These are phyloP conservation scores for Apotomis turbidana DNA, from an alignment of 2,888 invertebrate species.

Conservation along the genomic window DNA sequence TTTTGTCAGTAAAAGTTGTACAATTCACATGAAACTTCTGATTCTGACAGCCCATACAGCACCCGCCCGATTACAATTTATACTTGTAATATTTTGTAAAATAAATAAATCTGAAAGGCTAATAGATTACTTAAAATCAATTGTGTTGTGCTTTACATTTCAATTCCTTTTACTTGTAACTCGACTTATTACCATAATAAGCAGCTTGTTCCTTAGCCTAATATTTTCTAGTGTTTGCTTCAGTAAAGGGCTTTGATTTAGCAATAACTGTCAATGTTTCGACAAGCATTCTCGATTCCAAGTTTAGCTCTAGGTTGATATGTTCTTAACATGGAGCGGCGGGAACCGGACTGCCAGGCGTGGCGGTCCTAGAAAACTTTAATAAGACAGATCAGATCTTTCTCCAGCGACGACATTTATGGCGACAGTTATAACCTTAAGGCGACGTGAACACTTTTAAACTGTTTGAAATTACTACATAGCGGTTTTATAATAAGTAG, in stretches of 20 bases:
- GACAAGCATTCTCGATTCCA: conserved; percentile 15
- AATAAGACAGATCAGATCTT: conserved; percentile 35
- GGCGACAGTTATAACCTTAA: background rate
- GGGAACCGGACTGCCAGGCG: conserved; percentile 30
- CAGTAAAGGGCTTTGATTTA: conserved; percentile 3
- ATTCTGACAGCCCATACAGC: too few relatives aligned
- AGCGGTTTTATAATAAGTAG: too few relatives aligned
- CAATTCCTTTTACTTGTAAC: too few relatives aligned
- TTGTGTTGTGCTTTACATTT: too few relatives aligned
- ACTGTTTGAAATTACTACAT: background rate
- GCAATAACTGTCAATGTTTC: conserved; percentile 18
- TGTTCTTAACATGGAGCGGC: conserved; percentile 29
- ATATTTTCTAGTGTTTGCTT: background rate
- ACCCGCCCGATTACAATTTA: too few relatives aligned
- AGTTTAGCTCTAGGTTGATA: conserved; percentile 31
- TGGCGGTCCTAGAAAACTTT: conserved; percentile 37
- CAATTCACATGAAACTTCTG: too few relatives aligned
- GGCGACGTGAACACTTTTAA: background rate
- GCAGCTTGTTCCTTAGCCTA: background rate
- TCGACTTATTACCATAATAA: too few relatives aligned
- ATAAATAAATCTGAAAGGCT: too few relatives aligned
- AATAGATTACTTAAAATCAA: too few relatives aligned
- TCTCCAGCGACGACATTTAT: conserved; percentile 3
- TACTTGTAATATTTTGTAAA: too few relatives aligned
- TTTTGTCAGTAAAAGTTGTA: too few relatives aligned